Evolutionary conservation across 2,888 invertebrate species (phyloP), one percentile per base, ranked within the genome.

Genomic region (Drosophila basisetae): DNA sequence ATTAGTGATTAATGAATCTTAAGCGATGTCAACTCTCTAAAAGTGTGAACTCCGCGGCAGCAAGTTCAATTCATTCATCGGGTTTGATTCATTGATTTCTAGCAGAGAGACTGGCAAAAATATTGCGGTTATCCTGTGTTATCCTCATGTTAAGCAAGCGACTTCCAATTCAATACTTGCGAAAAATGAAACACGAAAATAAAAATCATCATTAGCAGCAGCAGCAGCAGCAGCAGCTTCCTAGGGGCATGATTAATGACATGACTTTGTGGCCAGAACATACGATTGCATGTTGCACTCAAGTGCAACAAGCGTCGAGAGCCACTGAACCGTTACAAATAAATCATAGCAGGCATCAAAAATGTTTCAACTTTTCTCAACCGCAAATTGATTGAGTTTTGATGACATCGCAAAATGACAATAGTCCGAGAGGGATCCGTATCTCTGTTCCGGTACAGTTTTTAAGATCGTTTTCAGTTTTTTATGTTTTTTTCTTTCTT

Each of bases 301-400:
- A 86, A 89, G 85, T 85, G 89, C 84, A 78, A 80, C 77, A 78
- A 68, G 73, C 65, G 41, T 41, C 47, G 41, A 13, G 1, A 67
- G 52, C 69, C 83, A 77, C 64, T 73, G 80, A 86, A 81, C 81
- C 89, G 87, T 80, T 84, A 62, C 78, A 73, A 75, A 89, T 85
- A 89, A 86, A 86, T 86, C 76, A 78, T 72, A 75, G 63, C 65
- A 28, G 49, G n/a, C 65, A 67, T 66, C 63, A 25, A 22, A 62
- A 60, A 65, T 37, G 47, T 68, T 68, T 68, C 62, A 66, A 55
- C 63, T 73, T 78, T 73, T 68, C 65, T 49, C 67, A 83, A 80
- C 82, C 89, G 84, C 86, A 86, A 89, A 85, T 86, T 84, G 85
- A 85, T 85, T 71, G 87, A 76, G 59, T 74, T 85, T 85, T 85